Percentiles rank a stretch among this genome's conserved stretches.
These are phyloP conservation scores for Ramphastos sulfuratus DNA, from an alignment of 2,113 vertebrate genomes.

Conservation along the genomic window DNA sequence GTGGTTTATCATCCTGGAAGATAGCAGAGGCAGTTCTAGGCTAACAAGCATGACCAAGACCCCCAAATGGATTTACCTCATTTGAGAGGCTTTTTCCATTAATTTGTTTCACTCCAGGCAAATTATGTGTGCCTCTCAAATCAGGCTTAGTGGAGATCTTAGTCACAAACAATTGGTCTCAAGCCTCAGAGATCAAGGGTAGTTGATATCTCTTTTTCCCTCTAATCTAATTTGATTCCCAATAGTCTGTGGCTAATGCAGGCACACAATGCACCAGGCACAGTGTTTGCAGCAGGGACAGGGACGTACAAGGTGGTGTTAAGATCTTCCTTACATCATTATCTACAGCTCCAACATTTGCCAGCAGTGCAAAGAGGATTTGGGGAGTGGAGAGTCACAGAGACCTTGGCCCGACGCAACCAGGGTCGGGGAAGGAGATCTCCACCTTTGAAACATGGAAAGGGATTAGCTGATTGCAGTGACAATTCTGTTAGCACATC, in stretches of 20 bases:
- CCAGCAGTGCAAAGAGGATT: constrained; percentile 1
- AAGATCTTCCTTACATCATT: constrained; percentile 40
- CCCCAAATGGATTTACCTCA: constrained; percentile 64
- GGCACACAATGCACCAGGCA: constrained; percentile 51
- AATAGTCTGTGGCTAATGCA: constrained; percentile 58
- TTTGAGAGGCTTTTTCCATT: constrained; percentile 70
- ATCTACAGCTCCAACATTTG: not conserved
- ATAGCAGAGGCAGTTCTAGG: constrained; percentile 36
- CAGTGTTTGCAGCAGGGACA: constrained; percentile 28
- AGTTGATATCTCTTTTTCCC: constrained; percentile 64
- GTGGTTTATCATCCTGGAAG: not conserved
- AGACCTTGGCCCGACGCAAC: not conserved
- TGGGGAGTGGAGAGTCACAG: not conserved
- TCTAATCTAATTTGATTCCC: constrained; percentile 70
- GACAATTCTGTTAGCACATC: not conserved
- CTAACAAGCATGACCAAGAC: constrained; percentile 30
- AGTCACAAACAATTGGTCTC: constrained; percentile 69
- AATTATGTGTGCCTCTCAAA: constrained; percentile 65
- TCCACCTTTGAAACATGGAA: not conserved
- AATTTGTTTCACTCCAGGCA: constrained; percentile 69
- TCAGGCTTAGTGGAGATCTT: constrained; percentile 60
- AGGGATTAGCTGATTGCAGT: constrained; percentile 11
- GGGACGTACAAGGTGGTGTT: not conserved
- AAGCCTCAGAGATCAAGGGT: constrained; percentile 64
- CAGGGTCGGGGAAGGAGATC: not conserved